These are phyloP conservation scores for Drosophila barbarae DNA, from an alignment of 2,888 invertebrate species.

Conservation along the genomic window DNA sequence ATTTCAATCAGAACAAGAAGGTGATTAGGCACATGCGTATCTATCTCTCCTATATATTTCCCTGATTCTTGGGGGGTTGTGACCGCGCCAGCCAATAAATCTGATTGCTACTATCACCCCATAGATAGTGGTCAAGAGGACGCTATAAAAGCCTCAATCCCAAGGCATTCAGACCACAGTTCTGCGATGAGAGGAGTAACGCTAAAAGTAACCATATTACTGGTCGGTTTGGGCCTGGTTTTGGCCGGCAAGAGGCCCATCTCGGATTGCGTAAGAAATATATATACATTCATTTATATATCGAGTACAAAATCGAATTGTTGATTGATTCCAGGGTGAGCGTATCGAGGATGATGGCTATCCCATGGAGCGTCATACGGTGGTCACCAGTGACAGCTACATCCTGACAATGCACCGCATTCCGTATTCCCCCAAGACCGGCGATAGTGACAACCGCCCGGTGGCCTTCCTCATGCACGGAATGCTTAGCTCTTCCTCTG, in stretches of 20 bases:
- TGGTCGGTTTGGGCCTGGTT: constrained; percentile 41
- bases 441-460: constrained; percentile 44
- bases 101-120: constrained; percentile 39
- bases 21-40: constrained; percentile 47
- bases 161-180: constrained; percentile 7
- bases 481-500: constrained; percentile 69
- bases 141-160: constrained; percentile 48
- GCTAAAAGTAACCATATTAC: constrained; percentile 38
- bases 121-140: constrained; percentile 42
- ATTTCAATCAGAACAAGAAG: constrained; percentile 41
- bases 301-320: background rate
- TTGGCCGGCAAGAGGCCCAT: constrained; percentile 58
- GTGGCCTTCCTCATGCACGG: constrained; percentile 74
- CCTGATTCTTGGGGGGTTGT: constrained; percentile 31
- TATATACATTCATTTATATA: background rate
- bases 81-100: constrained; percentile 33
- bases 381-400: constrained; percentile 90
- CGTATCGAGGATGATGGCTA: constrained; percentile 80
- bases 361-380: constrained; percentile 84
- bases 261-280: constrained; percentile 69
- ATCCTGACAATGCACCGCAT: constrained; percentile 90
- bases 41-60: constrained; percentile 27
- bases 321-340: constrained; percentile 52
- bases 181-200: constrained; percentile 41
- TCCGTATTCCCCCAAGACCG: constrained; percentile 79